These are phyloP conservation scores for Gadopsis marmoratus DNA, from an alignment of 2,797 vertebrate genomes.

Conservation along the genomic window DNA sequence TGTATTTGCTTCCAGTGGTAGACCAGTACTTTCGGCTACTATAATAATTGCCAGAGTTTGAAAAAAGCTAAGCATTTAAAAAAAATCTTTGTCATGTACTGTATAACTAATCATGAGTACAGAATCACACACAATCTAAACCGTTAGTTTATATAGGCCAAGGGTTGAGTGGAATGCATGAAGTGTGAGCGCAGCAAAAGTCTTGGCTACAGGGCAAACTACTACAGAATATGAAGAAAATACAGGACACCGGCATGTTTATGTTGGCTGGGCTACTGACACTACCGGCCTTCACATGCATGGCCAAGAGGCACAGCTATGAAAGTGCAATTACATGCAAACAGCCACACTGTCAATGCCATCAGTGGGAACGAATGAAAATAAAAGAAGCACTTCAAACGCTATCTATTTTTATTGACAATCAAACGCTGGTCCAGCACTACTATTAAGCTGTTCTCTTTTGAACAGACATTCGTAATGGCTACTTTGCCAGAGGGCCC, in stretches of 20 bases:
- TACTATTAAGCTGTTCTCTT: conserved; percentile 64
- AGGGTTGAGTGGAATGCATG: conserved; percentile 18
- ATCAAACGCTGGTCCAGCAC: conserved; percentile 58
- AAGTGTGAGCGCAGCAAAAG: conserved; percentile 24
- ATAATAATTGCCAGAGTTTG: neutral
- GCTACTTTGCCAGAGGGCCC: conserved; percentile 53
- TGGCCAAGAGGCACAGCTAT: conserved; percentile 42
- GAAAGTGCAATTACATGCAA: conserved; percentile 71
- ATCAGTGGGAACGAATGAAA: conserved; percentile 69
- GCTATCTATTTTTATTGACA: conserved; percentile 74
- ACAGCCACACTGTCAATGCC: conserved; percentile 60
- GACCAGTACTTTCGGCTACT: neutral
- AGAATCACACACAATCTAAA: conserved; percentile 18
- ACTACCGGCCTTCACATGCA: conserved; percentile 24
- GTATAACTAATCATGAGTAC: conserved; percentile 11
- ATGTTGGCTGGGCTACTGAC: conserved; percentile 34
- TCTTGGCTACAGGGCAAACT: conserved; percentile 3
- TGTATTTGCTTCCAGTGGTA: conserved; percentile 6
- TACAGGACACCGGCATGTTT: conserved; percentile 26
- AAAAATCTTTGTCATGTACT: conserved; percentile 22
- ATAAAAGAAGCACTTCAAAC: conserved; percentile 68
- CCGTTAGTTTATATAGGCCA: conserved; percentile 6
- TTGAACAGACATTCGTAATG: conserved; percentile 61
- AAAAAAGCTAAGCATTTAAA: conserved; percentile 22
- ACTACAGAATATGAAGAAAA: conserved; percentile 32